A percentile compares a stretch with the other conserved stretches of the same genome.
Conservation (phyloP, 2,797 vertebrate species). For the Yasuhikotakia modesta region DNA sequence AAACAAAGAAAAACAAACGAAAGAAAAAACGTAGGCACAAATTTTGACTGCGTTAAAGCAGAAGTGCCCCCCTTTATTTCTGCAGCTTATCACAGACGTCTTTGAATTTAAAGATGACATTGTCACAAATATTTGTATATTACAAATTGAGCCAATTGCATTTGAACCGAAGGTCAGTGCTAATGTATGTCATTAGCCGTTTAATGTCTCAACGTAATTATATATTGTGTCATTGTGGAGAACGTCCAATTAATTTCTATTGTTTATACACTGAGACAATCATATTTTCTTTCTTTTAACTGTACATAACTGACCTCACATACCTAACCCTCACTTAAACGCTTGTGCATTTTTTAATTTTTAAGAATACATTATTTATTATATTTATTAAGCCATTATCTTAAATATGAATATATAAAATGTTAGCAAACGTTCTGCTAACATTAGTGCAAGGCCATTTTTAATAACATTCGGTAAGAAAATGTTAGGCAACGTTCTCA, state of each 20-base stretch:
- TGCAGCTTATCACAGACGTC: constrained; percentile 5
- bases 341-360: neutral
- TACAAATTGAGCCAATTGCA: neutral
- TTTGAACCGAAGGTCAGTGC: neutral
- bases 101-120: neutral
- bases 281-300: too few relatives aligned
- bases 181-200: neutral
- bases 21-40: constrained; percentile 1
- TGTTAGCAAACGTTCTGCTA: too few relatives aligned
- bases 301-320: too few relatives aligned
- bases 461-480: too few relatives aligned
- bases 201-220: neutral
- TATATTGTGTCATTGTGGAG: neutral
- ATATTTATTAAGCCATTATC: too few relatives aligned
- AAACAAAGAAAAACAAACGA: neutral
- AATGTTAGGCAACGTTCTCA: too few relatives aligned
- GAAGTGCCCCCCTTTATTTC: neutral
- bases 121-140: neutral
- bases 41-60: constrained; percentile 46
- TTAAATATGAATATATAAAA: too few relatives aligned
- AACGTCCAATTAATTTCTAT: neutral
- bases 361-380: neutral
- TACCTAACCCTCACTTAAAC: neutral
- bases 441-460: too few relatives aligned
- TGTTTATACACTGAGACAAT: neutral